Evolutionary conservation across 2,888 invertebrate genomes (phyloP), one percentile per base, ranked within the genome.

Genomic region (Amiota minor): DNA sequence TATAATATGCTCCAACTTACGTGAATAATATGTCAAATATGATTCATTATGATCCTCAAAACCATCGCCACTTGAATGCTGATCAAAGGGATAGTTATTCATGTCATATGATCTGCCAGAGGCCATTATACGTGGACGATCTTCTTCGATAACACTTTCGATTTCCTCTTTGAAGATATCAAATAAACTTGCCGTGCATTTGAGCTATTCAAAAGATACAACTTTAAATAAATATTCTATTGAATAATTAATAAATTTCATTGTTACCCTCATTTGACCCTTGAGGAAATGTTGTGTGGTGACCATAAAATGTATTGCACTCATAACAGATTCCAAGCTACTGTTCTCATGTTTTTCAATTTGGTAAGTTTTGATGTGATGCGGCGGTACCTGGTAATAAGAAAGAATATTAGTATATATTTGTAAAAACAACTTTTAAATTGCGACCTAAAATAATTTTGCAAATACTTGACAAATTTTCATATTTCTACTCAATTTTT

Each of bases 21-120:
- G 86, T 77, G 89, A 87, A 74, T 86, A 86, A 71, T 88, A 88
- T 67, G 88, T 89, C 72, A 89, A 85, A 81, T 88, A 89, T 10
- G 89, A 89, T 78, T 89, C 89, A 79, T 89, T 89, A 76, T 89
- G 90, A 81, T 89, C 89, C 72, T 87, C 89, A 59, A 87, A 87
- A 20, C 88, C 87, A 9, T 83, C 84, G 3, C 86, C 81, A 71
- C 85, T 88, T 10, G 82, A 78, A 71, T 88, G 83, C 74, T 88
- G 87, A 46, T 89, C 89, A 74, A 87, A 84, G 0, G 88, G 87
- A 85, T 88, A 89, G 68, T 89, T 86, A 73, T 88, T 88, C 73
- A 89, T 88, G 72, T 89, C 89, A 71, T 89, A 88, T 1, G 90
- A 90, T 76, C 89, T 84, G n/a, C 90, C 90, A 0, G 90, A 89